These are phyloP conservation scores for Alfaro cultratus DNA, from an alignment of 2,797 vertebrate genomes.

Conservation along the genomic window DNA sequence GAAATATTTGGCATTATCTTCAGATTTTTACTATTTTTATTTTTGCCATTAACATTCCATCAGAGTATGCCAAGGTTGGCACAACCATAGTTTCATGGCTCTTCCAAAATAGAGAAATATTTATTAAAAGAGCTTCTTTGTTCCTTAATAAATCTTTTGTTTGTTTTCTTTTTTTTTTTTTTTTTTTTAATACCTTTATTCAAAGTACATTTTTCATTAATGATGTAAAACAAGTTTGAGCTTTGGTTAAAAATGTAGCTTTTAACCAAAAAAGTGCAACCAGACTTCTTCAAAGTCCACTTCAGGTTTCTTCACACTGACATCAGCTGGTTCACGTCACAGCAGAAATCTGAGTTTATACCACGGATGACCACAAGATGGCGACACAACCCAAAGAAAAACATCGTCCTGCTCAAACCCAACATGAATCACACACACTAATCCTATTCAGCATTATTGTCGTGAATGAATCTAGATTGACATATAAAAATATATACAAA, in stretches of 20 bases:
- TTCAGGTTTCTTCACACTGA: not conserved
- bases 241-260: not conserved
- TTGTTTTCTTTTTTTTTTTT: no score
- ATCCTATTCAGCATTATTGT: slow-evolving; percentile 48
- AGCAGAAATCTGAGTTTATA: not conserved
- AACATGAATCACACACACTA: slow-evolving; percentile 31
- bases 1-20: not conserved
- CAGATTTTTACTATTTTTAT: not conserved
- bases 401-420: not conserved
- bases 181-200: not conserved
- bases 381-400: slow-evolving; percentile 47
- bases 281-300: not conserved
- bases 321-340: not conserved
- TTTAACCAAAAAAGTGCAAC: not conserved
- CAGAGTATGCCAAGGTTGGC: not conserved
- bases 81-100: not conserved
- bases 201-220: not conserved
- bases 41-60: not conserved
- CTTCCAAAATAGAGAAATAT: not conserved
- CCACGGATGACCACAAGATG: slow-evolving; percentile 58
- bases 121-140: not conserved
- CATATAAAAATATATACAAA: slow-evolving; percentile 51
- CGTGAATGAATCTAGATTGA: slow-evolving; percentile 35
- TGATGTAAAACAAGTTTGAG: no score
- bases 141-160: no score